Evolutionary conservation across 2,797 vertebrate species (phyloP), one percentile per base, ranked within the genome.

Genomic region (Cynopterus sphinx): DNA sequence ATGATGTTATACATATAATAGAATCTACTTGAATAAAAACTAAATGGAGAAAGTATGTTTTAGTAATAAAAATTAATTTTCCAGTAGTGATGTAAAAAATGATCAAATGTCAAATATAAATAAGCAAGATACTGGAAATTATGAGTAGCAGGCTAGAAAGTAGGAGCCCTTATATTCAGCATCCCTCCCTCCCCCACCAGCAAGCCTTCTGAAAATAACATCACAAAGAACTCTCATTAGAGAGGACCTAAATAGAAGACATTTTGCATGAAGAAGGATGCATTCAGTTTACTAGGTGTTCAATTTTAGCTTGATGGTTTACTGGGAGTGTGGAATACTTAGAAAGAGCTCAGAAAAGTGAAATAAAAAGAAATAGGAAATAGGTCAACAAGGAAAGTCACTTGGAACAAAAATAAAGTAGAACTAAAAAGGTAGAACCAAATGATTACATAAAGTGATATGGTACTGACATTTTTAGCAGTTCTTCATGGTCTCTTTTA

Each of bases 21-120:
- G 12, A 82, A 24, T 78, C 16, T 93, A 70, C 39, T 87, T 53
- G 12, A 89, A 53, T 41, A 70, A 77, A 95, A 94, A 81, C 61
- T 84, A 85, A 94, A 70, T 13, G 9, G 24, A 90, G 15, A 9
- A 65, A 59, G 31, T 81, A 43, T 36, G 10, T 5, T 5, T 82
- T 11, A 70, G 13, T 90, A 67, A 94, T 90, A 67, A 94, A 88
- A 92, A 55, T 43, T 74, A 71, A 46, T 33, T 87, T 81, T 75
- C 31, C 11, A 55, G 85, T 87, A 87, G 21, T 67, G 13, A 63
- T 33, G 9, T 10, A 67, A 51, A 55, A 91, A 81, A 74, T 79
- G 10, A 46, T 84, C 11, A 59, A 33, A 67, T 55, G 53, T 71
- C 75, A 94, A 82, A 63, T 73, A 87, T 17, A 0, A 6, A 71